These are phyloP conservation scores for Gymnosoma rotundatum DNA, from an alignment of 2,888 invertebrate species.

Conservation along the genomic window DNA sequence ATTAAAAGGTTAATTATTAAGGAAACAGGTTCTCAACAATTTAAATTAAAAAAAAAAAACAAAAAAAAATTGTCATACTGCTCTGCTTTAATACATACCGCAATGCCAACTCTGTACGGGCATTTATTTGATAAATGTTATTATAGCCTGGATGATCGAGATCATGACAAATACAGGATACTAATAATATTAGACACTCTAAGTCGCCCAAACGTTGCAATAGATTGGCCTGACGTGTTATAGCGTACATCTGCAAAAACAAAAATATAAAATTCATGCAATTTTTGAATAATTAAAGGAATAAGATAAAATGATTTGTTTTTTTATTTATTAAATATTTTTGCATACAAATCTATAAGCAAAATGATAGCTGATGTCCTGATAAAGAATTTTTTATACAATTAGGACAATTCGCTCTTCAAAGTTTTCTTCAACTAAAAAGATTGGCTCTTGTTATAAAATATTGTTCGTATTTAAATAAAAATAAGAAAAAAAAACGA, in stretches of 20 bases:
- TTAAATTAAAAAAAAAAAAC: conserved; percentile 25
- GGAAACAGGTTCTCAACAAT: too few species aligned
- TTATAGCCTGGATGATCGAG: conserved; percentile 90
- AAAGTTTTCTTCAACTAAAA: too few species aligned
- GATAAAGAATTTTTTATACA: too few species aligned
- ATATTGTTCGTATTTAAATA: too few species aligned
- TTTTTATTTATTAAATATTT: too few species aligned
- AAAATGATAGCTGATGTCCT: too few species aligned
- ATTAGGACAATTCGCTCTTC: too few species aligned
- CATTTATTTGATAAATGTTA: conserved; percentile 92
- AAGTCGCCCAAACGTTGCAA: conserved; percentile 87
- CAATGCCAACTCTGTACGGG: conserved; percentile 90
- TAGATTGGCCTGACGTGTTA: conserved; percentile 88
- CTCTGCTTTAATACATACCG: conserved; percentile 80
- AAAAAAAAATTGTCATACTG: background rate
- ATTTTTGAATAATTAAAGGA: conserved; percentile 2
- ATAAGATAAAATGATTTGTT: too few species aligned
- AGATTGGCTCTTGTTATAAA: too few species aligned
- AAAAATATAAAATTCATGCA: background rate
- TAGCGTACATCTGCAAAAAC: conserved; percentile 88
- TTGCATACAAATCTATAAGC: too few species aligned
- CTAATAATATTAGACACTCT: conserved; percentile 89
- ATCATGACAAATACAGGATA: conserved; percentile 92
- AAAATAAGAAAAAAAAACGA: too few species aligned
- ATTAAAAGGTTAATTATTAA: too few species aligned